These are phyloP conservation scores for Panulirus ornatus DNA, from an alignment of 1,140 invertebrate genomes.

Conservation along the genomic window DNA sequence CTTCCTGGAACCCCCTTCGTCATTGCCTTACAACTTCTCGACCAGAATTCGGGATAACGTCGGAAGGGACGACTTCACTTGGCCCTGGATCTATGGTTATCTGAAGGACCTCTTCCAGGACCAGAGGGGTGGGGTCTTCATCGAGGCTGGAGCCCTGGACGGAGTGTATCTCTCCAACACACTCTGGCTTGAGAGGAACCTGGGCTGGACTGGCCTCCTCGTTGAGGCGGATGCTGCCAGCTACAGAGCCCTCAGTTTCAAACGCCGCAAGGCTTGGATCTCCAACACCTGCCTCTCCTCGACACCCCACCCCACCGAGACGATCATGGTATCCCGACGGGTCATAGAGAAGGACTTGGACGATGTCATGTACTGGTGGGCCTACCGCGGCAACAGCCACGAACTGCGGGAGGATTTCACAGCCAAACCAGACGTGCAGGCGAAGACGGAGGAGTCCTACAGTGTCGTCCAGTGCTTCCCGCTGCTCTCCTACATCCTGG, in stretches of 20 bases:
- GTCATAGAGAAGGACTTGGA: neutral
- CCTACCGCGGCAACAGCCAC: slow-evolving; percentile 24
- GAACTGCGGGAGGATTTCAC: neutral
- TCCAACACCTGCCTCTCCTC: slow-evolving; percentile 78
- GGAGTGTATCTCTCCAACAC: slow-evolving; percentile 83
- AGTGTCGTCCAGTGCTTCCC: slow-evolving; percentile 85
- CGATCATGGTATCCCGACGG: neutral
- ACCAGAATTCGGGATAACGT: neutral
- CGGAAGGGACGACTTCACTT: neutral
- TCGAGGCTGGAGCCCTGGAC: slow-evolving; percentile 82
- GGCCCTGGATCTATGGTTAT: slow-evolving; percentile 35
- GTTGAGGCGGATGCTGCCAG: slow-evolving; percentile 82
- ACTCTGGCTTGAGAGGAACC: slow-evolving; percentile 83
- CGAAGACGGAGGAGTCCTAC: neutral
- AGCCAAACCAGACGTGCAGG: neutral
- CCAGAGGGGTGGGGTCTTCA: slow-evolving; percentile 79
- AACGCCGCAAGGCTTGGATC: slow-evolving; percentile 75
- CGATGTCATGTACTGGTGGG: neutral
- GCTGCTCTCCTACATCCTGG: slow-evolving; percentile 42
- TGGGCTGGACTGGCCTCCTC: slow-evolving; percentile 86
- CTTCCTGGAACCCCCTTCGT: slow-evolving; percentile 27
- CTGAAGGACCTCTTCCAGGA: neutral
- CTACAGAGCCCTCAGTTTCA: slow-evolving; percentile 72
- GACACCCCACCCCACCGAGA: slow-evolving; percentile 80
- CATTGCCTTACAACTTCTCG: slow-evolving; percentile 45